These are phyloP conservation scores for Drosophila vallismaia DNA, from an alignment of 2,888 invertebrate genomes.

Conservation along the genomic window DNA sequence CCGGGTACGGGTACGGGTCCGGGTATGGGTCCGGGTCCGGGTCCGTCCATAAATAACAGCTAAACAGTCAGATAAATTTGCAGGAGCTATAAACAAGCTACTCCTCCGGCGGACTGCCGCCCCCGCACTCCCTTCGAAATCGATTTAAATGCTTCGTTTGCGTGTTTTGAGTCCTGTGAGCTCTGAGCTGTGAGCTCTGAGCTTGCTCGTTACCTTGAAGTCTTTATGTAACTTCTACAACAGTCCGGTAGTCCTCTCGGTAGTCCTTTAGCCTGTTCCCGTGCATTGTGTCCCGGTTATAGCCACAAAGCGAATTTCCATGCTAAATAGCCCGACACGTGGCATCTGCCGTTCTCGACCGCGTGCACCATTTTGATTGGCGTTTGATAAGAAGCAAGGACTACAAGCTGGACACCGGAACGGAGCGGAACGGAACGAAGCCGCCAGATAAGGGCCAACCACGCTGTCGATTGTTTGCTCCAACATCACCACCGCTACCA, in stretches of 20 bases:
- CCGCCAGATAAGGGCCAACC: slow-evolving; percentile 26
- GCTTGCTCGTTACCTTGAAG: slow-evolving; percentile 63
- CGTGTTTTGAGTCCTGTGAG: slow-evolving; percentile 55
- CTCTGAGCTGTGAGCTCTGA: slow-evolving; percentile 41
- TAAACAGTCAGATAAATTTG: slow-evolving; percentile 48
- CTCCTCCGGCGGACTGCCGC: slow-evolving; percentile 40
- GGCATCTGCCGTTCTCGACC: slow-evolving; percentile 38
- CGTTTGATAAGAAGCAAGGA: slow-evolving; percentile 47
- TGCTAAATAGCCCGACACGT: slow-evolving; percentile 50
- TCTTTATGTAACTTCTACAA: slow-evolving; percentile 43
- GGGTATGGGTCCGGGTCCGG: not conserved
- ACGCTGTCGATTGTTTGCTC: slow-evolving; percentile 16
- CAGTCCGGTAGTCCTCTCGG: not conserved
- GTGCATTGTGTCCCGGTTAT: slow-evolving; percentile 45
- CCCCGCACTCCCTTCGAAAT: slow-evolving; percentile 42
- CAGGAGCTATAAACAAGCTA: slow-evolving; percentile 49
- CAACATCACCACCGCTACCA: not conserved
- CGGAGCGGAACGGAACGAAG: slow-evolving; percentile 10
- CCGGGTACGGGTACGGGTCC: not conserved
- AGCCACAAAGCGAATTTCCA: slow-evolving; percentile 43
- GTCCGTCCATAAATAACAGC: slow-evolving; percentile 31
- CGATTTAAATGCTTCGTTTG: slow-evolving; percentile 73
- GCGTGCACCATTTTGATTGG: slow-evolving; percentile 48
- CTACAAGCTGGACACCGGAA: slow-evolving; percentile 18
- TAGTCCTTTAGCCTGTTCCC: not conserved